A percentile compares a stretch with the other conserved stretches of the same genome.
Evolutionary conservation across 2,888 invertebrate genomes (phyloP).

Genomic region (Allygus modestus): DNA sequence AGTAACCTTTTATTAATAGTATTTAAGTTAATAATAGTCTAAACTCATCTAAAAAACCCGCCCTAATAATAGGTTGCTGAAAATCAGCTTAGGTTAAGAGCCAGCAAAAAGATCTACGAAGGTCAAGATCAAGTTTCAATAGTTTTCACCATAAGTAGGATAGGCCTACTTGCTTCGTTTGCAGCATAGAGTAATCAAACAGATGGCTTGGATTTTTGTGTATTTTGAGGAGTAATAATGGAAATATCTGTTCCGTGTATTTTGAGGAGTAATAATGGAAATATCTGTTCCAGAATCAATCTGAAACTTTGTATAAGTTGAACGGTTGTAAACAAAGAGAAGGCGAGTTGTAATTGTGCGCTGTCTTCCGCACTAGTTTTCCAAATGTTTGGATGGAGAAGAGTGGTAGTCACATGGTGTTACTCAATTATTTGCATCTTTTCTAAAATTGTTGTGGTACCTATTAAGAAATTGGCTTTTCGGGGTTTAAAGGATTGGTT

Average conservation of each 20-base stretch:
- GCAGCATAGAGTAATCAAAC: constrained; percentile 62
- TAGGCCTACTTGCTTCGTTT: constrained; percentile 63
- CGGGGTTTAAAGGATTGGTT: background rate
- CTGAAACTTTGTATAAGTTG: background rate
- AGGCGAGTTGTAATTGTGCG: constrained; percentile 15
- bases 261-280: background rate
- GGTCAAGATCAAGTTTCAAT: constrained; percentile 60
- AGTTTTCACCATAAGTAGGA: constrained; percentile 62
- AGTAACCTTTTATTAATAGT: constrained; percentile 50
- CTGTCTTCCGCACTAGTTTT: constrained; percentile 48
- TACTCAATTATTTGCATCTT: constrained; percentile 59
- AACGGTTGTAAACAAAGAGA: constrained; percentile 49
- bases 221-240: background rate
- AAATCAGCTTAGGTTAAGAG: constrained; percentile 64
- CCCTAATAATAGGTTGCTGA: constrained; percentile 62
- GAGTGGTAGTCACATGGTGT: constrained; percentile 20
- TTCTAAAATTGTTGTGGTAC: background rate
- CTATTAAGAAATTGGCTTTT: background rate
- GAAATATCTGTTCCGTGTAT: background rate
- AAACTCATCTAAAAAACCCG: constrained; percentile 64
- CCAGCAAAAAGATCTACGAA: constrained; percentile 65
- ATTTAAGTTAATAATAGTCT: constrained; percentile 57
- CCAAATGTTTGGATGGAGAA: constrained; percentile 14
- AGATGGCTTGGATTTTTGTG: background rate
- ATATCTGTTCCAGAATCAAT: background rate